phyloP scores from a whole-genome alignment of 2,888 invertebrate genomes.

The Punctoribates punctum region DNA sequence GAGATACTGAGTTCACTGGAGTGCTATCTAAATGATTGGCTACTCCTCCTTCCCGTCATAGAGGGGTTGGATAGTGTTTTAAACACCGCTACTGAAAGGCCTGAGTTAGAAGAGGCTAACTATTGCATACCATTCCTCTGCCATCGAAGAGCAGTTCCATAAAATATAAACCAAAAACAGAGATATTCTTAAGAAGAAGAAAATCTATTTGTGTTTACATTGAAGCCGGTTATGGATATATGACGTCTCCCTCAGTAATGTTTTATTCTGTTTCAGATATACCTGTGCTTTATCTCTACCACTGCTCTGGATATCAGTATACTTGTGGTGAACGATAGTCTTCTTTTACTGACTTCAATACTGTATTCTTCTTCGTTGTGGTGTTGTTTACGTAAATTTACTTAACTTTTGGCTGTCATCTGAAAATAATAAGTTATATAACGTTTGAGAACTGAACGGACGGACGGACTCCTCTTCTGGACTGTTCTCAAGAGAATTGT shows the following conservation, averaged over 20 bases:
- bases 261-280: background rate
- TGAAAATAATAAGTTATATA: conserved; percentile 16
- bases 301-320: no score
- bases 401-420: background rate
- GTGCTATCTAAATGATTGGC: conserved; percentile 18
- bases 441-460: background rate
- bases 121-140: background rate
- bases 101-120: background rate
- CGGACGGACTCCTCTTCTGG: background rate
- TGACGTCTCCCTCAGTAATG: background rate
- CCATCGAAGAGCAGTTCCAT: background rate
- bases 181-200: background rate
- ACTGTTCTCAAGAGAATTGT: background rate
- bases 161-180: background rate
- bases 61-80: conserved; percentile 13
- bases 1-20: no score
- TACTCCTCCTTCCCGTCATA: conserved; percentile 30
- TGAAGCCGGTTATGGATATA: conserved; percentile 17
- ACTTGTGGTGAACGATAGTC: no score
- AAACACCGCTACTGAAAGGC: conserved; percentile 28
- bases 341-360: no score
- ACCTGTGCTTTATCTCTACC: background rate
- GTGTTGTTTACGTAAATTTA: background rate
- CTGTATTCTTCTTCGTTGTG: no score
- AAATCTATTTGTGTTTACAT: conserved; percentile 1